Percentiles rank a stretch among this genome's conserved stretches.
phyloP scores from a whole-genome alignment of 2,888 invertebrate species.

The Diogma glabrata region DNA sequence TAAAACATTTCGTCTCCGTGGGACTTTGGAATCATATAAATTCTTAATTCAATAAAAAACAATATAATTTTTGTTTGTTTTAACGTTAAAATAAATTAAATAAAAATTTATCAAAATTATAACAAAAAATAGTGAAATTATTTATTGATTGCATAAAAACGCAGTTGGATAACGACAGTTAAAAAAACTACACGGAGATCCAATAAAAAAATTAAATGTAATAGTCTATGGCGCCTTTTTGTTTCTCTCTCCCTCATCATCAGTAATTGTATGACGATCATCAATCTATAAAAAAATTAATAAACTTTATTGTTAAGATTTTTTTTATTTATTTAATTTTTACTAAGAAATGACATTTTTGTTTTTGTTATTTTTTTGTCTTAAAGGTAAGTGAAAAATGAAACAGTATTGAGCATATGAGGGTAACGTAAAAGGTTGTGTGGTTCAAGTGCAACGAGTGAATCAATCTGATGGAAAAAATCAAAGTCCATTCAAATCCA shows the following conservation, averaged over 20 bases:
- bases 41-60: neutral
- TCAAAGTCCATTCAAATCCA: too few species aligned
- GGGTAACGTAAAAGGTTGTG: too few species aligned
- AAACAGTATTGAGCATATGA: too few species aligned
- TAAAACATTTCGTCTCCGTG: conserved; percentile 7
- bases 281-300: conserved; percentile 6
- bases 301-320: too few species aligned
- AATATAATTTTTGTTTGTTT: too few species aligned
- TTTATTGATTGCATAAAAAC: conserved; percentile 8
- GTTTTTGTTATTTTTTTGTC: too few species aligned
- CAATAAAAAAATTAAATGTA: neutral
- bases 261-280: neutral
- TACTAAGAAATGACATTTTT: too few species aligned
- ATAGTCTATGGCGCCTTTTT: conserved; percentile 7
- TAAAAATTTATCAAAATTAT: neutral
- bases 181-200: neutral
- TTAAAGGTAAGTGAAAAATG: too few species aligned
- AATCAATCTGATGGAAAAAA: too few species aligned
- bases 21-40: neutral
- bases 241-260: neutral
- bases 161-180: conserved; percentile 3
- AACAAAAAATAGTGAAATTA: conserved; percentile 4
- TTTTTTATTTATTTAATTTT: too few species aligned
- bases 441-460: too few species aligned
- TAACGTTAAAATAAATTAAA: neutral